Evolutionary conservation across 2,888 invertebrate genomes (phyloP), one percentile per base, ranked within the genome.

Genomic region (Griposia aprilina): DNA sequence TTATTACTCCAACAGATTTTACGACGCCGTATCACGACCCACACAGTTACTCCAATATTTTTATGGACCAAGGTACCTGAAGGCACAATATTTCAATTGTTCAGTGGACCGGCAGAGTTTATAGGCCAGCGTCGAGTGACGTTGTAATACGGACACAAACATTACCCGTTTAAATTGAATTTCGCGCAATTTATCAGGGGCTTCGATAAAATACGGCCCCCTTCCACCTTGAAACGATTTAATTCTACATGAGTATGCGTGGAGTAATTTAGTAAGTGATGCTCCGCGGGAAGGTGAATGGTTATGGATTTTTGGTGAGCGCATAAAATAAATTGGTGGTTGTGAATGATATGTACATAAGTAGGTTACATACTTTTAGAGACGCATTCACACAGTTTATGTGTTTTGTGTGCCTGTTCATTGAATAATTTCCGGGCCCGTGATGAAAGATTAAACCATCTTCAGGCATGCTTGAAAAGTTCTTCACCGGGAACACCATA

Each of bases 151-250:
- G 95, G 94, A 93, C 94, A 94, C 95, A 95, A 96, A 95, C 95
- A 96, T 95, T 95, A 94, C 95, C 96, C 95, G 95, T 96, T 96
- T 95, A 96, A 96, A 96, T 96, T 95, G 95, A 96, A 96, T 96
- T 95, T 95, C 91, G 91, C 85, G 92, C 95, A 95, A 96, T 96
- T 96, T 95, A 96, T 95, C 95, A 95, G 92, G 90, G 90, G 88
- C 89, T 90, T 92, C 92, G 94, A 94, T 95, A 95, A 96, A 95
- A 95, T 94, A 94, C 91, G 88, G 88, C 83, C 88, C 90, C 91
- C 87, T 89, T 88, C 86, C 89, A 90, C 91, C 90, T 90, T 90
- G 86, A 89, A 93, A 93, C 92, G 92, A 92, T 95, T 94, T 94
- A 94, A 94, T 94, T 93, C 90, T 87, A 87, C 89, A 89, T 90